Evolutionary conservation across 2,113 vertebrate species (phyloP), one percentile per base, ranked within the genome.

Genomic region (Dicentrarchus labrax): DNA sequence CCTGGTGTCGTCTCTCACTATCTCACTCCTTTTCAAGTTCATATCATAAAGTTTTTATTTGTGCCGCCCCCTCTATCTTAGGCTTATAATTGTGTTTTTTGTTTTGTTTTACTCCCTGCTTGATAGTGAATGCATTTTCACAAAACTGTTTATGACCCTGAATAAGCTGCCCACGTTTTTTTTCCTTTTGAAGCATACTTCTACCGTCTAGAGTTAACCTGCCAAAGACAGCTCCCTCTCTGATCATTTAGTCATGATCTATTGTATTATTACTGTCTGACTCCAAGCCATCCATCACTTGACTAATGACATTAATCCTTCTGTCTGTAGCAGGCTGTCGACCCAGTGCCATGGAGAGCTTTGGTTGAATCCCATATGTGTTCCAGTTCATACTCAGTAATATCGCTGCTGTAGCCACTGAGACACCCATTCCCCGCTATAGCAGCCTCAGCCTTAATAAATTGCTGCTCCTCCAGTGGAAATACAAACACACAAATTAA

Each of bases 251-350:
- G 81, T 78, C 54, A 61, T 91, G 84, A 91, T 91, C 83, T 86
- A 88, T 85, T 86, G 54, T 83, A 76, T 88, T 88, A 87, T 87
- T 86, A 87, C 76, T 51, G 12, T 76, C 77, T 76, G 62, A 61
- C 82, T 60, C 24, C 57, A 24, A 84, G 79, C 61, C 77, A 90
- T 92, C 76, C 78, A 83, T 91, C 88, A 88, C 70, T 67, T 81
- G 61, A 61, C 80, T 86, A 77, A 91, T 91, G 72, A 77, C 78
- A 89, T 91, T 88, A 91, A 90, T 92, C 85, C 78, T 66, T 77
- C 57, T 8, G 17, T 82, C 72, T 86, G 87, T 38, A 80, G 57
- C 36, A 59, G 50, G 45, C 54, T 80, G 68, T 72, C 61, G 70
- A 54, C 73, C 68, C 54, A 56, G 77, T 71, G 77, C 78, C 74